Percentiles rank a stretch among this genome's conserved stretches.
These are phyloP conservation scores for Asteroscopus sphinx DNA, from an alignment of 2,888 invertebrate genomes.

Conservation along the genomic window DNA sequence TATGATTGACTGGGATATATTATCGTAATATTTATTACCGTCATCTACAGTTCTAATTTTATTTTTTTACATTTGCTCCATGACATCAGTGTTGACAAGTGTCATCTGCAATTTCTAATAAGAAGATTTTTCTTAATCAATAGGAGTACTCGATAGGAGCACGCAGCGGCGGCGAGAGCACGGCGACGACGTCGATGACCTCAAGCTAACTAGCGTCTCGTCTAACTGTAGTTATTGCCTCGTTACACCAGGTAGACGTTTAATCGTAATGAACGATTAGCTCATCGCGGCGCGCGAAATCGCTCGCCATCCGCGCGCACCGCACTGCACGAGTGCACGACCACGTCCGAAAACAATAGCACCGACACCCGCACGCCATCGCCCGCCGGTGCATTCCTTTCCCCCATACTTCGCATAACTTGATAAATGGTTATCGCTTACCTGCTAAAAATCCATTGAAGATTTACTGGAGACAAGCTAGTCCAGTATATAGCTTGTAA, in stretches of 20 bases:
- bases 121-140: slow-evolving; percentile 17
- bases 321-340: too few species aligned
- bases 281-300: slow-evolving; percentile 10
- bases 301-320: slow-evolving; percentile 32
- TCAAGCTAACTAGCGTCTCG: slow-evolving; percentile 48
- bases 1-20: too few species aligned
- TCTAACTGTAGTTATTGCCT: slow-evolving; percentile 57
- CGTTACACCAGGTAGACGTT: slow-evolving; percentile 43
- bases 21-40: too few species aligned
- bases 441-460: slow-evolving; percentile 82
- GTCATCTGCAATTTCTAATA: slow-evolving; percentile 4
- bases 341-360: slow-evolving; percentile 59
- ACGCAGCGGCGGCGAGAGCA: slow-evolving; percentile 21
- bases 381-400: slow-evolving; percentile 68
- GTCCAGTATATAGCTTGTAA: slow-evolving; percentile 13
- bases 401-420: slow-evolving; percentile 57
- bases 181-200: slow-evolving; percentile 57
- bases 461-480: slow-evolving; percentile 38
- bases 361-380: slow-evolving; percentile 44
- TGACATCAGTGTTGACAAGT: not conserved
- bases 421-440: slow-evolving; percentile 64
- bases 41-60: not conserved
- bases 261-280: slow-evolving; percentile 37
- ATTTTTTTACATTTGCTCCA: not conserved
- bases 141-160: slow-evolving; percentile 23